A percentile compares a stretch with the other conserved stretches of the same genome.
phyloP scores from a whole-genome alignment of 2,888 invertebrate species.

The Drosophila picticornis region DNA sequence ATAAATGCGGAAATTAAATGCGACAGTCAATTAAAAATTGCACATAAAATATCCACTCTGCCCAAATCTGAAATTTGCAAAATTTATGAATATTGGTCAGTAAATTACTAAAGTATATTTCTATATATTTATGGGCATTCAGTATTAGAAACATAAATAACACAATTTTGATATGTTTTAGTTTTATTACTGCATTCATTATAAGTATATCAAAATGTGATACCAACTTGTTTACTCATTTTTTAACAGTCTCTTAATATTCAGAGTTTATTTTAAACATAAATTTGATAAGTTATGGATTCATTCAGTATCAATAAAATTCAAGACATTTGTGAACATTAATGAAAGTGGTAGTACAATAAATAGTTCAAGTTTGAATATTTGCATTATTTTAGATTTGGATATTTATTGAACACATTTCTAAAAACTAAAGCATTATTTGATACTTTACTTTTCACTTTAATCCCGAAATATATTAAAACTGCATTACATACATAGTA shows the following conservation, averaged over 20 bases:
- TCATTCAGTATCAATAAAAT: background rate
- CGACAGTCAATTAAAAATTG: slow-evolving; percentile 59
- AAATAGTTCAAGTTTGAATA: background rate
- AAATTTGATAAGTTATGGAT: background rate
- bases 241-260: background rate
- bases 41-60: slow-evolving; percentile 26
- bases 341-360: background rate
- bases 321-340: background rate
- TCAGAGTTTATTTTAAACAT: background rate
- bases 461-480: slow-evolving; percentile 8
- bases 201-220: background rate
- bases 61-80: slow-evolving; percentile 17
- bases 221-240: background rate
- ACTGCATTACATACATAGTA: slow-evolving; percentile 31
- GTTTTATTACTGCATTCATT: background rate
- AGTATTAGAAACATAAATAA: background rate
- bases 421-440: background rate
- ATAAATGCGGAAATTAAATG: slow-evolving; percentile 57
- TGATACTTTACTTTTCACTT: background rate
- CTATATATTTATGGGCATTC: background rate
- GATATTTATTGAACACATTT: background rate
- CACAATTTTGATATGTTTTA: background rate
- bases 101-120: too few species aligned
- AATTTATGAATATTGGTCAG: slow-evolving; percentile 18
- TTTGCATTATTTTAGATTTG: background rate